Base-by-base conservation (phyloP, 2,888 invertebrate species). In the Lutraria lutraria region DNA sequence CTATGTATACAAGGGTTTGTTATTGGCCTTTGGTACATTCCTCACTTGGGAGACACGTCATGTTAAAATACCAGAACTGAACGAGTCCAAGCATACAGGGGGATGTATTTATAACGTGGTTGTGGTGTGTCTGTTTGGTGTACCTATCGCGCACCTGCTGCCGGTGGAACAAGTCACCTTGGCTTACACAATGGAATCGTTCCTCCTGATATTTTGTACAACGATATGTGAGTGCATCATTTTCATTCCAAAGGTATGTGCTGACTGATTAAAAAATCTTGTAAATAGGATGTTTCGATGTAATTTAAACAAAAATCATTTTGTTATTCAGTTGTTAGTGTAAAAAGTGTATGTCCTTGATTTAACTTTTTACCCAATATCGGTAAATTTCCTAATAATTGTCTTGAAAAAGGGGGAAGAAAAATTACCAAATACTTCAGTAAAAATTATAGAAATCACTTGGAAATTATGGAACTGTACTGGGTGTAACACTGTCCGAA, bases 61-160 rank as follows among this genome's bases (percentile, higher is more conserved):
- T 15, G 93, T 95, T 29, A 88, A 87, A 10, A 88, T 94, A n/a
- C 91, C 93, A 12, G 93, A 91, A 19, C 90, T 95, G 53, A 95
- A 95, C 80, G 95, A 95, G 83, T 93, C 93, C 82, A 93, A 94
- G 82, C 90, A 91, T 84, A 95, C 94, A 53, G 94, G 94, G 1
- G 92, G 94, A 29, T 95, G 94, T 54, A 94, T 95, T 80, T 95
- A 95, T 88, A 95, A 94, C 88, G 92, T 94, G 13, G 92, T 94
- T 0, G 87, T 94, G 13, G 91, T 94, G 43, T 94, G 94, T 85
- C 72, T 92, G 29, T 90, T 95, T 31, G 94, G 93, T 0, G 93
- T 94, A 0, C 94, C 94, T 13, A 85, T 94, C 0, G 76, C 86
- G 13, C 92, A 93, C 76, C 83, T 93, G 16, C 86, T 94, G 31